Evolutionary conservation across 2,113 vertebrate species (phyloP).

Genomic region (human): GRCh38 chr1:110521001-110521500

Average conservation of each 20-base stretch:
- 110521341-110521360: background rate
- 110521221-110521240: background rate
- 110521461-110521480: background rate
- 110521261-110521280: background rate
- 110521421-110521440: background rate
- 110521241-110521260: background rate
- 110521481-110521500: background rate
- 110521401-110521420: background rate
- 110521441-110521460: background rate
- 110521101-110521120: background rate
- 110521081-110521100: background rate
- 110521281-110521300: slow-evolving; percentile 22
- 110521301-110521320: background rate
- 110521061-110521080: background rate
- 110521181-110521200: background rate
- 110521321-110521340: background rate
- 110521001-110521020: background rate
- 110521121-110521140: background rate
- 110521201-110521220: background rate
- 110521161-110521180: background rate
- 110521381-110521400: background rate
- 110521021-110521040: background rate
- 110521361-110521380: background rate
- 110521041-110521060: background rate
- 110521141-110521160: background rate